Base-by-base conservation (phyloP, 2,888 invertebrate genomes). In the Neoascia interrupta region DNA sequence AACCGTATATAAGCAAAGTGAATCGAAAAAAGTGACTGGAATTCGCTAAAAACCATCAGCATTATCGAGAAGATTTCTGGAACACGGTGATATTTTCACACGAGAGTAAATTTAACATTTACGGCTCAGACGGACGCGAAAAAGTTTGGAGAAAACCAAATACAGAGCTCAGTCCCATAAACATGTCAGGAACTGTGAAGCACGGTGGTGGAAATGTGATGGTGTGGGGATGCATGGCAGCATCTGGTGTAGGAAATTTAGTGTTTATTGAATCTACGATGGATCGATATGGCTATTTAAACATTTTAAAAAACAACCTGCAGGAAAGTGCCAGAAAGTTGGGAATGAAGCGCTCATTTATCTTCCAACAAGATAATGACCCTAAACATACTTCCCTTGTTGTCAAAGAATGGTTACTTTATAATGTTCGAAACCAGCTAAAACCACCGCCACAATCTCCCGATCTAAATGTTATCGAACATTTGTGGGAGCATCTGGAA, bases 41-140 rank as follows among this genome's bases (percentile, higher is more conserved):
- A 26, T 45, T 45, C 15, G 23, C 26, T 8, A 45, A 45, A 45
- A 26, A 45, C n/a, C 23, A 45, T 13, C 13, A 45, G 6, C 10
- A 31, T n/a, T n/a, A 45, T 13, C 26, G 13, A 8, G 4, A 31
- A 31, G 10, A 31, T 8, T 31, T 53, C 21, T 18, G 31, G 31
- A 31, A 31, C n/a, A 31, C 8, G n/a, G 28, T 63, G 8, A 47
- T 68, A 13, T 75, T 75, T 61, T 36, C 68, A 6, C 54, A 75
- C 15, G 68, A 68, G 26, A 60, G 53, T 37, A 68, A 75, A 56
- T 61, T 61, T 28, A 68, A 56, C 28, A 47, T 61, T 11, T 31
- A 49, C 34, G 36, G 41, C 21, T 68, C 68, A 19, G 60, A 56
- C 47, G 69, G 43, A 3, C 23, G 53, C 16, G 23, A 56, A 28